phyloP scores from a whole-genome alignment of 2,113 vertebrate genomes.

The Anoura caudifer region DNA sequence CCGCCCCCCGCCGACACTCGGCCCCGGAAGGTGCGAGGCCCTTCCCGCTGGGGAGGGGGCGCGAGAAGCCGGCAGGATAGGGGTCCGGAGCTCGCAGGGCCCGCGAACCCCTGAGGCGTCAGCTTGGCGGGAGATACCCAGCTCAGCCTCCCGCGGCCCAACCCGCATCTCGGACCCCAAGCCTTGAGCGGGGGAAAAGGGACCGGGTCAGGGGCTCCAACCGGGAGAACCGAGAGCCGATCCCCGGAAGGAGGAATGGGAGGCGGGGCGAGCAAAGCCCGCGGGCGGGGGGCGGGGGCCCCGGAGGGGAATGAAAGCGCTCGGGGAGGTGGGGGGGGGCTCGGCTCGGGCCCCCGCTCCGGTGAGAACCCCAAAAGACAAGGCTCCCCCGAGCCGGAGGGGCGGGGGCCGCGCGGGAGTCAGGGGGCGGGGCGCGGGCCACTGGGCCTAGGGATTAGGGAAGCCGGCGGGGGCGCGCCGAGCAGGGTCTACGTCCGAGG shows the following conservation, averaged over 20 bases:
- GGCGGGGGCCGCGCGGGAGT: constrained; percentile 46
- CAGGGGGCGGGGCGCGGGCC: constrained; percentile 69
- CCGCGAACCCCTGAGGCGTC: background rate
- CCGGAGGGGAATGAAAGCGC: background rate
- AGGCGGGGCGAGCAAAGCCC: constrained; percentile 9
- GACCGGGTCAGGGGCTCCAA: background rate
- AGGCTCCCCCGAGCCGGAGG: background rate
- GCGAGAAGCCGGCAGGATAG: background rate
- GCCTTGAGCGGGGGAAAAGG: background rate
- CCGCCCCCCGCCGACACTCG: background rate
- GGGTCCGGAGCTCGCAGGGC: background rate
- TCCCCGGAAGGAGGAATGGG: constrained; percentile 63
- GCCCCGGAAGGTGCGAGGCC: constrained; percentile 72
- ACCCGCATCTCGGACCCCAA: background rate
- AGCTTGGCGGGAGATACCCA: background rate
- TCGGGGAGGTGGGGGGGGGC: background rate
- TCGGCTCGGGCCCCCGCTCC: background rate
- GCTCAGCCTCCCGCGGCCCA: background rate
- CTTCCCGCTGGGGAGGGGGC: constrained; percentile 13
- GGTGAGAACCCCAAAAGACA: background rate
- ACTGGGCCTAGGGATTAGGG: background rate
- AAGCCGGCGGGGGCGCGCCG: background rate
- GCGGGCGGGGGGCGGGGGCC: background rate
- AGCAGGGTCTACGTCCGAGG: background rate
- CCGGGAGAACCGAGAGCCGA: background rate